Percentiles rank a stretch among this genome's conserved stretches.
These are phyloP conservation scores for Thamnophis sirtalis DNA, from an alignment of 2,113 vertebrate genomes.

Conservation along the genomic window DNA sequence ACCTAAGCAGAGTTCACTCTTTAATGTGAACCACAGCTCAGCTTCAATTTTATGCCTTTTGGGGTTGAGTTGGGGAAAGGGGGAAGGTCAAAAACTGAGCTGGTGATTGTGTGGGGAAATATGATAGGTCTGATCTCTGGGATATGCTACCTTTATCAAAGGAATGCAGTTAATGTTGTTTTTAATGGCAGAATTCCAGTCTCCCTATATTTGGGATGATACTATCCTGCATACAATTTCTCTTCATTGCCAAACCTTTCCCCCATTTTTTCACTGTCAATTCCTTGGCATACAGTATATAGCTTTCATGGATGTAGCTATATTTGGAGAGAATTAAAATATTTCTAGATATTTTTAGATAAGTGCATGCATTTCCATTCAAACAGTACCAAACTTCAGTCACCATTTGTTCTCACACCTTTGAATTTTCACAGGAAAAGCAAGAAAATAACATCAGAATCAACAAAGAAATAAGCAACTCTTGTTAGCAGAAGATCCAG, in stretches of 20 bases:
- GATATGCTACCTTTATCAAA: conserved; percentile 23
- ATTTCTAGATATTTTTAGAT: neutral
- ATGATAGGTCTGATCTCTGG: neutral
- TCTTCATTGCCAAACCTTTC: neutral
- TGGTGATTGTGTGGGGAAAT: neutral
- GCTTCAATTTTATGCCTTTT: conserved; percentile 23
- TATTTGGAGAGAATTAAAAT: conserved; percentile 8
- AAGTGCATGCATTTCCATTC: neutral
- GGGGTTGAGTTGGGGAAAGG: neutral
- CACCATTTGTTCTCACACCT: neutral
- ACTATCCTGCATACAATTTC: neutral
- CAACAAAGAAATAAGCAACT: neutral
- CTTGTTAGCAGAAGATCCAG: neutral
- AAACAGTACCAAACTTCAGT: neutral
- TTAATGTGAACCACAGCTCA: conserved; percentile 12
- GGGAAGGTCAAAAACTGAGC: neutral
- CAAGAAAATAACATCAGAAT: neutral
- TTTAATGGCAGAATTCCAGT: neutral
- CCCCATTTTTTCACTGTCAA: neutral
- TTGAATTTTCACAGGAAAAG: neutral
- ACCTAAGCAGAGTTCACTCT: conserved; percentile 45
- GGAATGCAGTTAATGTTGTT: neutral
- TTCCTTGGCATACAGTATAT: neutral
- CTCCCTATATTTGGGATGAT: neutral
- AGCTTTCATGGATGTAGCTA: neutral